phyloP scores from a whole-genome alignment of 2,888 invertebrate species.

The Heteromurus nitidus region DNA sequence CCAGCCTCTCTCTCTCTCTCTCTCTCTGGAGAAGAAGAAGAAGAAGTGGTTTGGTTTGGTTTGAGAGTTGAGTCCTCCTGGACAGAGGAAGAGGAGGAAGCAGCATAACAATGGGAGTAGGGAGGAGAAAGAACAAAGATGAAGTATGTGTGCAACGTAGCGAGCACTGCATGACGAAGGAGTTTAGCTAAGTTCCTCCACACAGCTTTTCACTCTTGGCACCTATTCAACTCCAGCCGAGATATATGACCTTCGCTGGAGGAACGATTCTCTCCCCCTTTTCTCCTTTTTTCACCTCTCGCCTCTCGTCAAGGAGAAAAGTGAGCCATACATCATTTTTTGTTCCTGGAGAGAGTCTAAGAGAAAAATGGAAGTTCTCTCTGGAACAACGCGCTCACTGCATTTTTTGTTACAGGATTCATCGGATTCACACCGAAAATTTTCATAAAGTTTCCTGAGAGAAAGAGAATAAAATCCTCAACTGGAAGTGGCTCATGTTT shows the following conservation, averaged over 20 bases:
- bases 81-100: neutral
- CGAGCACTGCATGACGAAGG: neutral
- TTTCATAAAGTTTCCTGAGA: no score
- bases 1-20: neutral
- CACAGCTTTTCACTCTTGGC: conserved; percentile 43
- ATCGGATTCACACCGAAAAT: no score
- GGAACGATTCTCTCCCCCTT: conserved; percentile 12
- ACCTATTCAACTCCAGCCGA: conserved; percentile 33
- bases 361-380: no score
- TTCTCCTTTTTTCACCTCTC: conserved; percentile 14
- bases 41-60: no score
- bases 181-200: neutral
- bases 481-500: no score
- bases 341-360: no score
- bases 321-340: conserved; percentile 49
- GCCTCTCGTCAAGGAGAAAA: conserved; percentile 3
- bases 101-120: conserved; percentile 35
- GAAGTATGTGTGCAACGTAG: neutral
- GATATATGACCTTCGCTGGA: conserved; percentile 21
- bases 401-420: no score
- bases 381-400: no score
- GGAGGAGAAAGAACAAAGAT: conserved; percentile 14
- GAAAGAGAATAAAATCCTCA: no score
- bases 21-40: neutral
- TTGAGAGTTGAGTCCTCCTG: no score